Base-by-base conservation (phyloP, 1,140 invertebrate genomes). In the Cyclina sinensis region DNA sequence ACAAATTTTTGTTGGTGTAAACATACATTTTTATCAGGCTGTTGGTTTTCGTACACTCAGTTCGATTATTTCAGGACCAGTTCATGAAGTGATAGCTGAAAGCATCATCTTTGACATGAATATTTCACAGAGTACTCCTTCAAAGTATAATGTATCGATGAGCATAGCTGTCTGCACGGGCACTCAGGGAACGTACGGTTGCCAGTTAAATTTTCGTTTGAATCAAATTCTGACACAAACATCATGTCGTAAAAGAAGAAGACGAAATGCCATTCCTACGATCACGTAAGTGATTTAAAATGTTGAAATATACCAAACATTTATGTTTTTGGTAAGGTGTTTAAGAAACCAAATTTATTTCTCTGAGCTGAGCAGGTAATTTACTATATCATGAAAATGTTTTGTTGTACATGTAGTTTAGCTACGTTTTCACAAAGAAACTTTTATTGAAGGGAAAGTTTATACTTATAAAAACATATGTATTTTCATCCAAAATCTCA, bases 161-260 rank as follows among this genome's bases (percentile, higher is more conserved):
- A 78, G n/a, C 9, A 35, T 78, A 32, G 11, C 27, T 16, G 74
- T 51, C 7, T 78, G 74, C 18, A 78, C 74, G 21, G 74, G 74
- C 30, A 78, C 74, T 1, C 30, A 51, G 30, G 12, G 21, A 9
- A 21, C 43, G 7, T 35, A 57, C 18, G 24, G 32, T 54, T 35
- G 74, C 27, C 65, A 78, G 37, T 18, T 51, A 4, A 78, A 35
- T 21, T 51, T 54, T 16, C 46, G 46, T 37, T 37, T 54, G 7
- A 18, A 48, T 27, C 74, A 78, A 32, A 32, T 14, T 18, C 0
- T 54, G 32, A 78, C n/a, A 21, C 24, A 14, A 14, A 16, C 48
- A 11, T 1, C 48, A 14, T 16, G n/a, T 5, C 12, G 27, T 12
- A 78, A 18, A 78, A n/a, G 74, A 32, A n/a, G 46, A 54, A 27